A percentile compares a stretch with the other conserved stretches of the same genome.
Evolutionary conservation across 1,140 invertebrate genomes (phyloP).

Genomic region (Lysiphlebus fabarum): DNA sequence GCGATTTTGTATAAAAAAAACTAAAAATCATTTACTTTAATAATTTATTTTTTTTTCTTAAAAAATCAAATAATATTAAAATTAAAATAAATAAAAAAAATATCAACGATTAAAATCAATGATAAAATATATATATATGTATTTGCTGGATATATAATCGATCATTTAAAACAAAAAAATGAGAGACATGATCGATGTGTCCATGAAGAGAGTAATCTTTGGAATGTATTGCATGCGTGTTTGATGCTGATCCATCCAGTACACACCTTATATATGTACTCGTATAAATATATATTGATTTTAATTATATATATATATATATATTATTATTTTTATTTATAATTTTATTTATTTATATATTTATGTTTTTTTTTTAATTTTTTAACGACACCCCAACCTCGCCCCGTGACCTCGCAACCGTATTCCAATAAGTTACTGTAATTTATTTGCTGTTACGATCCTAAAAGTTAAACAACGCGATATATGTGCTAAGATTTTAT

Average conservation of each 20-base stretch:
- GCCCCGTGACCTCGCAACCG: conserved; percentile 18
- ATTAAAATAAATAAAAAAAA: too few species aligned
- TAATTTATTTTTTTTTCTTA: too few species aligned
- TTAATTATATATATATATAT: background rate
- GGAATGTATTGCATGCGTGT: conserved; percentile 21
- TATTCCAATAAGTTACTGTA: conserved; percentile 23
- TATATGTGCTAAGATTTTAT: conserved; percentile 11
- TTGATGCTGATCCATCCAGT: conserved; percentile 15
- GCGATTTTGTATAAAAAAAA: too few species aligned
- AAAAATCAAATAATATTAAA: too few species aligned
- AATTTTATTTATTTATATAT: background rate
- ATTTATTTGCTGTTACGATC: conserved; percentile 20
- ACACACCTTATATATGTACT: background rate
- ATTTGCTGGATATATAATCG: conserved; percentile 29
- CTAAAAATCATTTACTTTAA: too few species aligned
- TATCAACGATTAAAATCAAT: conserved; percentile 31
- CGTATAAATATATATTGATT: conserved; percentile 2
- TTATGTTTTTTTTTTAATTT: conserved; percentile 10
- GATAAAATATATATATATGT: conserved; percentile 35
- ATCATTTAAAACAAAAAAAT: conserved; percentile 28
- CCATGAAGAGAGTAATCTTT: conserved; percentile 20
- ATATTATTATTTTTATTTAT: background rate
- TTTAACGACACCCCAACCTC: conserved; percentile 17
- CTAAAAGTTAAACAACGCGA: conserved; percentile 12
- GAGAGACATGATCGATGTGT: conserved; percentile 28